These are phyloP conservation scores for Arion vulgaris DNA, from an alignment of 1,140 invertebrate species.

Conservation along the genomic window DNA sequence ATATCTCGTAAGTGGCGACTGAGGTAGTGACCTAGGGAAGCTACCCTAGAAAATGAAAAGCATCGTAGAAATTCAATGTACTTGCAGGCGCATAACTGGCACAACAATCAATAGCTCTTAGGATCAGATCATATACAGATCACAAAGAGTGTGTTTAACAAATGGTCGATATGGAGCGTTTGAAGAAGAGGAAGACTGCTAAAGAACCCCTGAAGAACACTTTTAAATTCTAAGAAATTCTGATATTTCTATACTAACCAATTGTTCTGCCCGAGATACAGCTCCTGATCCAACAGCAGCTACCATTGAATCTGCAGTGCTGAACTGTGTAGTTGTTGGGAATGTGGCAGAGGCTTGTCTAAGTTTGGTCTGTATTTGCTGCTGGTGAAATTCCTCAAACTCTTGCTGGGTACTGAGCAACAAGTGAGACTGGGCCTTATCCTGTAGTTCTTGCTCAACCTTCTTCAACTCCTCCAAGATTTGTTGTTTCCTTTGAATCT, in stretches of 20 bases:
- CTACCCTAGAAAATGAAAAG: no score
- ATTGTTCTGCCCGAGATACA: not conserved
- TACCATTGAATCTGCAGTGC: not conserved
- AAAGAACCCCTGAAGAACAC: no score
- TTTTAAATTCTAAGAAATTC: no score
- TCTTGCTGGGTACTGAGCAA: conserved; percentile 62
- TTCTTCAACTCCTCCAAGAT: conserved; percentile 76
- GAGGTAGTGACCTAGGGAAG: no score
- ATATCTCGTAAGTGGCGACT: no score
- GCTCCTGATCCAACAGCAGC: not conserved
- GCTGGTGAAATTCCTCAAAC: conserved; percentile 39
- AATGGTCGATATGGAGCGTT: no score
- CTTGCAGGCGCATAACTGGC: no score
- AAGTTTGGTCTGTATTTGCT: not conserved
- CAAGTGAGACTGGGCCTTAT: conserved; percentile 76
- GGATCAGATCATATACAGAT: no score
- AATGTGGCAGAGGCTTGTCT: not conserved
- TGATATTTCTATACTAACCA: not conserved
- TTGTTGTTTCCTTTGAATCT: conserved; percentile 82
- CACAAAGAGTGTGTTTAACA: no score
- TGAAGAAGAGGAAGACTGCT: no score
- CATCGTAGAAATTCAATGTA: no score
- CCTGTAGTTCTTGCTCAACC: conserved; percentile 83
- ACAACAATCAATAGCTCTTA: no score
- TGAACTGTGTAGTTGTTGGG: not conserved